These are phyloP conservation scores for Sphaerophoria rueppellii DNA, from an alignment of 2,888 invertebrate species.

Conservation along the genomic window DNA sequence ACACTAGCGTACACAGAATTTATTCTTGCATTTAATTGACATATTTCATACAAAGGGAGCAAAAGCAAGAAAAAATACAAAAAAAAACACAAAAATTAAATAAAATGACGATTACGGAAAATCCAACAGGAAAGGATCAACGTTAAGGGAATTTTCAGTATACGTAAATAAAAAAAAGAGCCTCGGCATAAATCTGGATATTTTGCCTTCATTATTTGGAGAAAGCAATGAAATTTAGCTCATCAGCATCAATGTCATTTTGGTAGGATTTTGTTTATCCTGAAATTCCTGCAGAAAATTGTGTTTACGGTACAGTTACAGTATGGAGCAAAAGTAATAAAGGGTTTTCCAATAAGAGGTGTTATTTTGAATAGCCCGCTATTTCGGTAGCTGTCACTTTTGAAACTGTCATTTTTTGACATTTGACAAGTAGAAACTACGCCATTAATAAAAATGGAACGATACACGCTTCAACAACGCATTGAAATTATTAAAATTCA, in stretches of 20 bases:
- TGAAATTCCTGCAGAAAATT: constrained; percentile 5
- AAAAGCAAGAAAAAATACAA: constrained; percentile 19
- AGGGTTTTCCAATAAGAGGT: neutral
- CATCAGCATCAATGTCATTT: constrained; percentile 61
- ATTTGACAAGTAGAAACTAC: too few relatives aligned
- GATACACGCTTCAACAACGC: too few relatives aligned
- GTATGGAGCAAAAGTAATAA: constrained; percentile 12
- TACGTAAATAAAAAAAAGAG: constrained; percentile 52
- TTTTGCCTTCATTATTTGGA: constrained; percentile 35
- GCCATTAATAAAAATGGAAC: too few relatives aligned
- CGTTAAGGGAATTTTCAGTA: constrained; percentile 38
- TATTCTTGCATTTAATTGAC: constrained; percentile 69
- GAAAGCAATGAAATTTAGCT: constrained; percentile 56
- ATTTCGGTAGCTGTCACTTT: too few relatives aligned
- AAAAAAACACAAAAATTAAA: constrained; percentile 18
- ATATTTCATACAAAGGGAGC: constrained; percentile 47
- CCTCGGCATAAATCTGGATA: neutral
- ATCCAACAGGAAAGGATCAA: neutral
- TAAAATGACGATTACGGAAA: constrained; percentile 46
- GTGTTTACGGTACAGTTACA: constrained; percentile 12
- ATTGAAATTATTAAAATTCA: too few relatives aligned
- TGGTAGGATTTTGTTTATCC: constrained; percentile 32
- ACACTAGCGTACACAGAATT: constrained; percentile 45
- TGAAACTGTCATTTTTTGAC: too few relatives aligned
- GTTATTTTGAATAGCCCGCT: too few relatives aligned